Base-by-base conservation (phyloP, 2,797 vertebrate genomes). In the Oreortyx pictus region DNA sequence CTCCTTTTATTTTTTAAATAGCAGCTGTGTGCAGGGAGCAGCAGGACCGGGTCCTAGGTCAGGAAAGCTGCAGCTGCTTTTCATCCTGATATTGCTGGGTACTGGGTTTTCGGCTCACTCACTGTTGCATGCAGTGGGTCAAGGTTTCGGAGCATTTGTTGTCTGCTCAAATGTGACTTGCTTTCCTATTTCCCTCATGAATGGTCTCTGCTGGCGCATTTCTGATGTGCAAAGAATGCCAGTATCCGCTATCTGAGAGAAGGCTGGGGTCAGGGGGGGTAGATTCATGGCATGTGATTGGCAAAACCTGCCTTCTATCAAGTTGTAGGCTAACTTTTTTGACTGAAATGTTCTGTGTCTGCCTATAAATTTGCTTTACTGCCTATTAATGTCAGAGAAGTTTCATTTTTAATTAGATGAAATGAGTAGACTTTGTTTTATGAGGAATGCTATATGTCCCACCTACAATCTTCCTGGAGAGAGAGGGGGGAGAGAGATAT, bases 241-340 rank as follows among this genome's bases (percentile, higher is more conserved):
- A 98, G 97, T 97, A 97, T 97, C 97, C 83, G 89, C 96, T 97
- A 94, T 97, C 96, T 97, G 96, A 97, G 97, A 96, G 96, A 98
- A 96, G 97, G 86, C 97, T 97, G 96, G 97, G 98, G 98, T 98
- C 98, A 98, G 96, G 96, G 97, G 97, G 96, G 96, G 97, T 96
- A 97, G 96, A 97, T 97, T 96, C 97, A 96, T 98, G 97, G 98
- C 97, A 98, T 98, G 97, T 97, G 97, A 98, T 98, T 98, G 98
- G 97, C 97, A 98, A 98, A 98, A 97, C 78, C 96, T 98, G 95
- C 96, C 97, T 97, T 97, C 97, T 97, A 92, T 98, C 97, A 98
- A 98, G 96, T 98, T 98, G 97, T 94, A 98, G 96, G 95, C 97
- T 97, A 98, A 98, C 97, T 97, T 98, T 98, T 98, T 97, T 98